These are phyloP conservation scores for Microtus ochrogaster DNA, from an alignment of 2,113 vertebrate genomes.

Conservation along the genomic window DNA sequence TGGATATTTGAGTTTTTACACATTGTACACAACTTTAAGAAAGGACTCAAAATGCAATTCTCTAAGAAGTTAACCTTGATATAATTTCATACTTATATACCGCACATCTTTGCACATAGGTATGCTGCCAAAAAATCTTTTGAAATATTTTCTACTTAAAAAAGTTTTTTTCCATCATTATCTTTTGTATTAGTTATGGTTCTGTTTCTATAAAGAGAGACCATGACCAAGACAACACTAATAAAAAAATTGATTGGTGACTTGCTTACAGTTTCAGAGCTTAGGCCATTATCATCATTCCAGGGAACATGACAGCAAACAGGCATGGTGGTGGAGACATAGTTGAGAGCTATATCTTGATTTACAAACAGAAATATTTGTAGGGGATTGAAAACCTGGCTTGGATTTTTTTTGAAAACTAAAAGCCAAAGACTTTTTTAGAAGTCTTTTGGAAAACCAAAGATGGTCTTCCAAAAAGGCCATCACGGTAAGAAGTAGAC, in stretches of 20 bases:
- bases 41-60: neutral
- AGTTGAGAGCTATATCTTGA: neutral
- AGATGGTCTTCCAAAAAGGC: neutral
- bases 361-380: neutral
- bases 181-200: neutral
- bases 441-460: too few species aligned
- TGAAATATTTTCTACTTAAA: neutral
- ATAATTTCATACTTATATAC: neutral
- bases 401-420: neutral
- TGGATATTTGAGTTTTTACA: neutral
- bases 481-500: neutral
- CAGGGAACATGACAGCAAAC: neutral
- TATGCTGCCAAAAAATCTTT: neutral
- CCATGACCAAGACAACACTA: neutral
- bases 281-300: neutral
- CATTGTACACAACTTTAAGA: neutral
- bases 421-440: too few species aligned
- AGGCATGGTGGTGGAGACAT: neutral
- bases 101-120: neutral
- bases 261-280: neutral
- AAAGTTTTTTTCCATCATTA: neutral
- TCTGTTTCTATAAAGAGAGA: neutral
- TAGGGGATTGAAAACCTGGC: neutral
- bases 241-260: neutral
- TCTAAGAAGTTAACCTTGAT: neutral